phyloP scores from a whole-genome alignment of 2,797 vertebrate species.

The Geotrypetes seraphini region DNA sequence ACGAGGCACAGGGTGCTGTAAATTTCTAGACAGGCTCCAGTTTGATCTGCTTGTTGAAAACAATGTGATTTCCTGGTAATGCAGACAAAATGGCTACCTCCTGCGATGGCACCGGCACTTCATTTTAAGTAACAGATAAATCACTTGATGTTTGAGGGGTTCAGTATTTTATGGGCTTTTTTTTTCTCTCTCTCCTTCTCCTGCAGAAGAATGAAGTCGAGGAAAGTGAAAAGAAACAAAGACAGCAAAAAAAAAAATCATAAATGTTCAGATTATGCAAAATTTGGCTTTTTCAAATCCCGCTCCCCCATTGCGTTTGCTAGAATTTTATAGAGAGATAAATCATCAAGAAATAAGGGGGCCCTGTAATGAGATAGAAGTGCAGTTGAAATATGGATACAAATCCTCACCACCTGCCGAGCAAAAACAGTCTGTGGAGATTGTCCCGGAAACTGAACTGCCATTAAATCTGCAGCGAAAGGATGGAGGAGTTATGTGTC shows the following conservation, averaged over 20 bases:
- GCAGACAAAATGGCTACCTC: too few relatives aligned
- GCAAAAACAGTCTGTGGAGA: conserved; percentile 46
- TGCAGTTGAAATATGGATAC: conserved; percentile 59
- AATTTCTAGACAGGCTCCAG: too few relatives aligned
- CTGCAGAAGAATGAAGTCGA: conserved; percentile 19
- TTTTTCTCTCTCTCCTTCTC: conserved; percentile 7
- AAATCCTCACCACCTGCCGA: conserved; percentile 55
- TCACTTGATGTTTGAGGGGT: background rate
- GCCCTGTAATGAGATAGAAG: conserved; percentile 55
- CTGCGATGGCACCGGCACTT: conserved; percentile 1
- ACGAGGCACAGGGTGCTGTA: too few relatives aligned
- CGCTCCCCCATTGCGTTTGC: conserved; percentile 36
- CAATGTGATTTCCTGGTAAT: too few relatives aligned
- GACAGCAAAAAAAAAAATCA: conserved; percentile 31
- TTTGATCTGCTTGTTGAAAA: too few relatives aligned
- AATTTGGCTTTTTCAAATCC: conserved; percentile 54
- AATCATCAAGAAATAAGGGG: conserved; percentile 59
- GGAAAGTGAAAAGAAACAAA: conserved; percentile 17
- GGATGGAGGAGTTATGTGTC: conserved; percentile 32
- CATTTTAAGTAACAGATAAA: conserved; percentile 13
- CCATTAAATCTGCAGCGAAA: conserved; percentile 48
- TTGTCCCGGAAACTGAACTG: conserved; percentile 36
- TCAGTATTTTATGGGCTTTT: conserved; percentile 10
- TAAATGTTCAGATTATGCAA: conserved; percentile 43
- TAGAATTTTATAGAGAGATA: conserved; percentile 51